Base-by-base conservation (phyloP, 2,888 invertebrate species). In the Pyrrhia umbra region DNA sequence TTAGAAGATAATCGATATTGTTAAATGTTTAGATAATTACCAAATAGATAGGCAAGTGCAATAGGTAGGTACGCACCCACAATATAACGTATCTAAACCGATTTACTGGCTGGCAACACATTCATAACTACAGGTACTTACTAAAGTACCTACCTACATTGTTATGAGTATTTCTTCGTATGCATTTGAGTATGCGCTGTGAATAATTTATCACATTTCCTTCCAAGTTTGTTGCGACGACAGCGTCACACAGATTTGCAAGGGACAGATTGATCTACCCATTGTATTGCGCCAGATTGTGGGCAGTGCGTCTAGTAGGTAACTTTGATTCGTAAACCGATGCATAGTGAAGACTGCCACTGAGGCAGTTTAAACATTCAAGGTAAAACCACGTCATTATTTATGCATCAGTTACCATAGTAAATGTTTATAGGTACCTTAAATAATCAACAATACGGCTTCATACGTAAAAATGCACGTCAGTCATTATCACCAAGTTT, bases 351-450 rank as follows among this genome's bases (percentile, higher is more conserved):
- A 51, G 30, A 55, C 54, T 54, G 20, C 20, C 49, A 21, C 37
- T 21, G 16, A 42, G 34, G 42, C 30, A 23, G 27, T 47, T 51
- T 52, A 70, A 73, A 49, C 54, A 67, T 68, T 64, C 83, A 82
- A 83, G 82, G 82, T 77, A 63, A 80, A 59, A 66, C 65, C 58
- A 70, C 79, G 80, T 85, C 79, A 82, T 75, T 70, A 64, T 73
- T 80, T 70, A 81, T 73, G 76, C 80, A 74, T 77, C 67, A 74
- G 74, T 72, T 69, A 76, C 18, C 63, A 67, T 63, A 39, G 54
- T 40, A 43, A 65, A 56, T 63, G 58, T 57, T 65, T 45, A 55
- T 51, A 1, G 2, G 34, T 34, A 64, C 30, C 25, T 50, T 18
- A 46, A 46, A 47, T 64, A 50, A 64, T 71, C 71, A 74, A 74